These are phyloP conservation scores for Anhinga rufa DNA, from an alignment of 2,113 vertebrate genomes.

Conservation along the genomic window DNA sequence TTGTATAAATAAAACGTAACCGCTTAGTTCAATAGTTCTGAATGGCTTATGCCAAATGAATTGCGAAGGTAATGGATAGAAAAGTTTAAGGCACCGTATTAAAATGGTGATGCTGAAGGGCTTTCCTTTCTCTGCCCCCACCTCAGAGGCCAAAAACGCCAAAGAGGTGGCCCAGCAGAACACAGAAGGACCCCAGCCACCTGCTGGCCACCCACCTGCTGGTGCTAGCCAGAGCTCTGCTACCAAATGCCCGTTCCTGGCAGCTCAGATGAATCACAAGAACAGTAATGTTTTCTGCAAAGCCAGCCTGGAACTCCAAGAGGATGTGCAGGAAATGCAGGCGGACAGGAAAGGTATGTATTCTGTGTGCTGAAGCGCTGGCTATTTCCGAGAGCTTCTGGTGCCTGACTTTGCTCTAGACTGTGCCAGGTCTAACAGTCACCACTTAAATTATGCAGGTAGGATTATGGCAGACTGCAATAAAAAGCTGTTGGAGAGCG, in stretches of 20 bases:
- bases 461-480: not conserved
- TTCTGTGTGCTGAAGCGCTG: fast-evolving
- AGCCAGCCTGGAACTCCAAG: constrained; percentile 89
- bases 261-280: constrained; percentile 89
- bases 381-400: not conserved
- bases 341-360: constrained; percentile 80
- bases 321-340: constrained; percentile 91
- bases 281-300: constrained; percentile 87
- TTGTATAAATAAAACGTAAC: not conserved
- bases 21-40: not conserved
- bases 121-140: not conserved
- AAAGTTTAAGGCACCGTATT: not conserved
- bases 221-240: constrained; percentile 63
- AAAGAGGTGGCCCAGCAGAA: constrained; percentile 34
- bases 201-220: constrained; percentile 69
- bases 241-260: constrained; percentile 93
- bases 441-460: not conserved
- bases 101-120: not conserved
- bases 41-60: not conserved
- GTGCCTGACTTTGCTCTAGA: not conserved
- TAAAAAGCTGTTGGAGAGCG: not conserved
- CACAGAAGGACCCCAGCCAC: constrained; percentile 48
- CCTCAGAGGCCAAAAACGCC: constrained; percentile 58
- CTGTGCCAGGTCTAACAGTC: not conserved
- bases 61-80: not conserved